These are phyloP conservation scores for Patagioenas fasciata DNA, from an alignment of 2,113 vertebrate genomes.

Conservation along the genomic window DNA sequence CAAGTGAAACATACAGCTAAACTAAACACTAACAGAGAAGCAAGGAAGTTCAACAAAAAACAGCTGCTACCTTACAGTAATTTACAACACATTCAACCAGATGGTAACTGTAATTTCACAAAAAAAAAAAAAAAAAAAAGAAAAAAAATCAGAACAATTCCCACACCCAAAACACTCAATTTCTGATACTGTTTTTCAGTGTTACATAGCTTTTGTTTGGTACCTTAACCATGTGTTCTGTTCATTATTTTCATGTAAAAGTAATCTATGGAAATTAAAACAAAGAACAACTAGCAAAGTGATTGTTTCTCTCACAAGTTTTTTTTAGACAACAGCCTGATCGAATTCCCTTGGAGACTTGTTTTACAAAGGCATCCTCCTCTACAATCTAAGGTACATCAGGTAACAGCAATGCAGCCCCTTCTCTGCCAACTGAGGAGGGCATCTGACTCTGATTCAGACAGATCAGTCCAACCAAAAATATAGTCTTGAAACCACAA, in stretches of 20 bases:
- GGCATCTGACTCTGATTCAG: not conserved
- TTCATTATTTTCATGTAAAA: not conserved
- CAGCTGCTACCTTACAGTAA: not conserved
- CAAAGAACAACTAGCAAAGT: too few species aligned
- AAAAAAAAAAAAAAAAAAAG: not conserved
- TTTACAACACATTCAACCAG: not conserved
- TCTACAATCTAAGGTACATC: not conserved
- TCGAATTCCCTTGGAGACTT: not conserved
- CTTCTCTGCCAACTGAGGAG: not conserved
- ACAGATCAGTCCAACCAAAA: not conserved
- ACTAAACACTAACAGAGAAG: not conserved
- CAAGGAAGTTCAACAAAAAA: not conserved
- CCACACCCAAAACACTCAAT: not conserved
- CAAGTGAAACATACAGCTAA: not conserved
- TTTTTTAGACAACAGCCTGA: not conserved
- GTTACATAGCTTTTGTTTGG: not conserved
- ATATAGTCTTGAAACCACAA: not conserved
- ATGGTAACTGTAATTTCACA: not conserved
- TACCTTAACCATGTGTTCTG: not conserved
- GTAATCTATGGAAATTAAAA: not conserved
- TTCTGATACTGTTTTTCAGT: not conserved
- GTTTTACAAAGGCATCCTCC: not conserved
- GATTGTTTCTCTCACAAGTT: not conserved
- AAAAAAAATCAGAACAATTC: not conserved
- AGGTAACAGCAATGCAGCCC: not conserved